Conservation (phyloP, 1,140 invertebrate species). For the Capitella teleta region DNA sequence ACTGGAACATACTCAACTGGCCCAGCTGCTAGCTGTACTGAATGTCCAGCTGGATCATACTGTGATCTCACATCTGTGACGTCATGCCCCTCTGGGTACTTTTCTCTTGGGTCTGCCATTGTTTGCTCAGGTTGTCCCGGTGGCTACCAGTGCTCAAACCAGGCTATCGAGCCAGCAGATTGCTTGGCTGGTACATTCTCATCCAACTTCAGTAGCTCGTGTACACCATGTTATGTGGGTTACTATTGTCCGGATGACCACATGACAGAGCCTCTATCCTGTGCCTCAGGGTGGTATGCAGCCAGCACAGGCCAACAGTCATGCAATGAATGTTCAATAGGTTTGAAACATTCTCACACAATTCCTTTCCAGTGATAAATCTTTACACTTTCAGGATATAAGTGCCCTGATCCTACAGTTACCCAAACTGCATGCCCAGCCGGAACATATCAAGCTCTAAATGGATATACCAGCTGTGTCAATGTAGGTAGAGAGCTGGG, state of each 20-base stretch:
- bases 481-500: not conserved
- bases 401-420: conserved; percentile 18
- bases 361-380: not conserved
- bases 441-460: conserved; percentile 11
- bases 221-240: conserved; percentile 24
- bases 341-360: not conserved
- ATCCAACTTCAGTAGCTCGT: conserved; percentile 17
- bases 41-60: conserved; percentile 5
- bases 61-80: not conserved
- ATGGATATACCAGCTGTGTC: not conserved
- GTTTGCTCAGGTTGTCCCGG: conserved; percentile 23
- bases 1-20: conserved; percentile 2
- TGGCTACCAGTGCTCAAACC: conserved; percentile 19
- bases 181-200: conserved; percentile 24
- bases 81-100: conserved; percentile 13
- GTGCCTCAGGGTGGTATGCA: not conserved
- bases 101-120: conserved; percentile 18
- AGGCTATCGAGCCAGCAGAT: conserved; percentile 7
- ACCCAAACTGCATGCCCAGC: conserved; percentile 18
- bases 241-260: not conserved
- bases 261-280: not conserved
- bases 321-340: not conserved
- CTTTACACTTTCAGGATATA: conserved; percentile 14
- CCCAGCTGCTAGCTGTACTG: not conserved
- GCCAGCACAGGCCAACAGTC: not conserved